Evolutionary conservation across 2,113 vertebrate species (phyloP).

Genomic region (Phylloscopus trochiloides): DNA sequence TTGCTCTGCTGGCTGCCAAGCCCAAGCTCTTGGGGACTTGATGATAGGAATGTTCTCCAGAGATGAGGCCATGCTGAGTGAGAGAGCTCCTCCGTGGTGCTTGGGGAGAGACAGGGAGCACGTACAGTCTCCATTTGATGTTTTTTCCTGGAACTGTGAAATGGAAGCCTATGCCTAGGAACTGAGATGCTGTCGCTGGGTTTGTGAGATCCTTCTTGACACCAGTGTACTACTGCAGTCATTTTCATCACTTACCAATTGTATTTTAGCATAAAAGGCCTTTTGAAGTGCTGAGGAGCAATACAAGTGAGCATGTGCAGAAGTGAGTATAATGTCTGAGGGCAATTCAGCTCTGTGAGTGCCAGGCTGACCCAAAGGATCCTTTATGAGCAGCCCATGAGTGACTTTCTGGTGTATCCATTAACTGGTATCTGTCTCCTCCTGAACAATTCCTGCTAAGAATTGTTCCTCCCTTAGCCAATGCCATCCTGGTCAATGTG

Average conservation of each 20-base stretch:
- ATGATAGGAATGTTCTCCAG: neutral
- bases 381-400: neutral
- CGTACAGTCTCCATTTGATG: neutral
- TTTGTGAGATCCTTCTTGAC: neutral
- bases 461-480: neutral
- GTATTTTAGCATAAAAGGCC: neutral
- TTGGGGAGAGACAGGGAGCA: neutral
- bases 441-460: no score
- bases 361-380: neutral
- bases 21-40: neutral
- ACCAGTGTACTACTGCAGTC: neutral
- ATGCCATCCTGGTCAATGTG: no score
- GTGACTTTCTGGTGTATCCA: accelerated
- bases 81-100: neutral
- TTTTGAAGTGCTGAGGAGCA: neutral
- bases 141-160: neutral
- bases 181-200: accelerated
- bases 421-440: neutral
- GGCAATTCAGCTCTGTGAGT: neutral
- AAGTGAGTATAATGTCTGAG: neutral
- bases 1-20: neutral
- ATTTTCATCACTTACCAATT: neutral
- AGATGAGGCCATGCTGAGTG: neutral
- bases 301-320: accelerated
- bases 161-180: neutral